Evolutionary conservation across 2,888 invertebrate genomes (phyloP).

Genomic region (Girardia tigrina): DNA sequence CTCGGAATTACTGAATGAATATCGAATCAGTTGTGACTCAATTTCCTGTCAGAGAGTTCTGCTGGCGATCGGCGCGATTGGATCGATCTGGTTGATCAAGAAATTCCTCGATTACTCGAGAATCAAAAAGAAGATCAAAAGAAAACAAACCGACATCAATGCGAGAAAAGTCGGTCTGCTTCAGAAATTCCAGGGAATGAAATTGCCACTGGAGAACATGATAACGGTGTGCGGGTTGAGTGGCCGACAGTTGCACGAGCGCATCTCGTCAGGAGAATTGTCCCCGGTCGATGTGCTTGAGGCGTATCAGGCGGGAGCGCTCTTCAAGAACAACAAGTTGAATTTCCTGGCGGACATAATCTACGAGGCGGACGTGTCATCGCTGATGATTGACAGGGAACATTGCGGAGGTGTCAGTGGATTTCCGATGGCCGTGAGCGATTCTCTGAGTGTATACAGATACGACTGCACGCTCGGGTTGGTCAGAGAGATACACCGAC

Average conservation of each 20-base stretch:
- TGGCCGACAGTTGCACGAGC: neutral
- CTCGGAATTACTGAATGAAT: no score
- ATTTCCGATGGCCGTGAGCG: constrained; percentile 25
- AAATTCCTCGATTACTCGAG: neutral
- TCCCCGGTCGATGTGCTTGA: constrained; percentile 25
- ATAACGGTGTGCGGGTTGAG: neutral
- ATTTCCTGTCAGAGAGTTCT: neutral
- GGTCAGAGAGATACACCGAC: neutral
- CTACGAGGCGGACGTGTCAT: constrained; percentile 28
- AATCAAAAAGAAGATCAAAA: constrained; percentile 2
- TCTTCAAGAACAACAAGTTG: neutral
- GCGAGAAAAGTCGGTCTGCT: neutral
- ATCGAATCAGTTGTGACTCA: no score
- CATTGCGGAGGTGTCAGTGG: neutral
- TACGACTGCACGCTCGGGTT: neutral
- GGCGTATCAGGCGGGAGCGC: constrained; percentile 6
- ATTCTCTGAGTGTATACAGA: neutral
- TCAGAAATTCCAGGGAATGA: constrained; percentile 5
- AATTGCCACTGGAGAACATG: neutral
- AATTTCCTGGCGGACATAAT: neutral
- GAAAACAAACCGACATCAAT: neutral
- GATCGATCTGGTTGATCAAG: neutral
- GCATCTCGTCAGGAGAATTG: neutral
- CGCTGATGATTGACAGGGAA: neutral
- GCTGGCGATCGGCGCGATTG: neutral